Evolutionary conservation across 2,888 invertebrate species (phyloP).

Genomic region (Drosophila algonquin): DNA sequence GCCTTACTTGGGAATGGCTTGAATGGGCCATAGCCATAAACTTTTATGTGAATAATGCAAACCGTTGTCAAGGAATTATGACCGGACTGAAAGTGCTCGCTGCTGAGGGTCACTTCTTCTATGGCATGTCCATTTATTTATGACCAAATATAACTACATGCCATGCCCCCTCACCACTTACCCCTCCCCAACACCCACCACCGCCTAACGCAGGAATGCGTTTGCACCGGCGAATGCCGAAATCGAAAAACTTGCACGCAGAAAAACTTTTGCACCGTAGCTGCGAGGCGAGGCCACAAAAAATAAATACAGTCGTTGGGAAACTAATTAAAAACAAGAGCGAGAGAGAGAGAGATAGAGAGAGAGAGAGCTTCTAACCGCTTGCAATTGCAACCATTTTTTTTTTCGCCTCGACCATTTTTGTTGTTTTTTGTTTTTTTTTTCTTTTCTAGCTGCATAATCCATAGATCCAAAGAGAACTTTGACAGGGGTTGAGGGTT

Average conservation of each 20-base stretch:
- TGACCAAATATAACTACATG: constrained; percentile 1
- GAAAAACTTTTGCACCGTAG: background rate
- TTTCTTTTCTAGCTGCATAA: background rate
- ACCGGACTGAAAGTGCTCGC: constrained; percentile 36
- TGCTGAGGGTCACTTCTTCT: constrained; percentile 36
- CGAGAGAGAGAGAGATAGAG: background rate
- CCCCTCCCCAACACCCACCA: too few relatives aligned
- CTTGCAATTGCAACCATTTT: background rate
- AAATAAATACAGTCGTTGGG: background rate
- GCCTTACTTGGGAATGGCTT: constrained; percentile 8
- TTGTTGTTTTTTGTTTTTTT: background rate
- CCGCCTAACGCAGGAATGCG: background rate
- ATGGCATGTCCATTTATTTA: constrained; percentile 35
- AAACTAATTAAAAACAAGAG: background rate
- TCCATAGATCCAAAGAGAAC: background rate
- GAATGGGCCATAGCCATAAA: constrained; percentile 51
- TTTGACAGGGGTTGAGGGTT: too few relatives aligned
- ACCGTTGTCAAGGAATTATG: constrained; percentile 64
- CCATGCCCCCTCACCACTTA: background rate
- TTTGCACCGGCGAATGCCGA: background rate
- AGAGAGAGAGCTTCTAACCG: background rate
- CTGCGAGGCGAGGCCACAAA: background rate
- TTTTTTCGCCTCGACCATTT: background rate
- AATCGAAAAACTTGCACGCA: constrained; percentile 1
- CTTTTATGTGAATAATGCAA: constrained; percentile 67